These are phyloP conservation scores for Neolamprologus longior DNA, from an alignment of 2,113 vertebrate genomes.

Conservation along the genomic window DNA sequence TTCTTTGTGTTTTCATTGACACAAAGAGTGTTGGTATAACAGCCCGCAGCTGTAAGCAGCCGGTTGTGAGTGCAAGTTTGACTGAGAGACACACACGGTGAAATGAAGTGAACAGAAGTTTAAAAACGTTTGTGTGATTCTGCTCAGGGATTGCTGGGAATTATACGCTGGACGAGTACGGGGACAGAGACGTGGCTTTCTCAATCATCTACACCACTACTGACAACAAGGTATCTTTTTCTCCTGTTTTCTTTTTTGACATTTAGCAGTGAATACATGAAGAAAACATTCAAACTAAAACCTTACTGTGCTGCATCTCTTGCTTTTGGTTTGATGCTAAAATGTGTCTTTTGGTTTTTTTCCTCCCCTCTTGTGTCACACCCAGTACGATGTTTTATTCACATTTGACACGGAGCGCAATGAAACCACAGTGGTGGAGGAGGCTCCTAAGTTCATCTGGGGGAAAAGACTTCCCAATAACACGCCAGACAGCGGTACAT, in stretches of 20 bases:
- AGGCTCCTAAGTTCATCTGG: constrained; percentile 78
- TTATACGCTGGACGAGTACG: constrained; percentile 78
- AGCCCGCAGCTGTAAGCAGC: no score
- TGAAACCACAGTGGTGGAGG: background rate
- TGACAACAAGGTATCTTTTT: constrained; percentile 62
- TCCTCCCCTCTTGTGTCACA: background rate
- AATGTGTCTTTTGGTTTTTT: background rate
- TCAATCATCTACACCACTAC: constrained; percentile 77
- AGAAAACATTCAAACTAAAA: rapidly evolving
- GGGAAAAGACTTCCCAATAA: constrained; percentile 71
- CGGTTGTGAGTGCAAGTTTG: background rate
- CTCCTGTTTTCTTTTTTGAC: background rate
- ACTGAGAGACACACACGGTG: background rate
- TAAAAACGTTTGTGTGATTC: background rate
- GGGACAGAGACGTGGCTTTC: constrained; percentile 82
- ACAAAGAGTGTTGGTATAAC: no score
- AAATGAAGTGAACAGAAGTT: background rate
- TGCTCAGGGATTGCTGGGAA: constrained; percentile 72
- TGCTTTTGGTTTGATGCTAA: background rate
- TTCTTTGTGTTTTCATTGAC: background rate
- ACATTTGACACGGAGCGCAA: constrained; percentile 75
- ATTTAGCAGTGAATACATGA: background rate
- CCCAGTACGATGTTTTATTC: constrained; percentile 77
- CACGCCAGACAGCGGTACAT: constrained; percentile 28
- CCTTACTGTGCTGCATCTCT: background rate